phyloP scores from a whole-genome alignment of 2,113 vertebrate species.

The Mandrillus leucophaeus region DNA sequence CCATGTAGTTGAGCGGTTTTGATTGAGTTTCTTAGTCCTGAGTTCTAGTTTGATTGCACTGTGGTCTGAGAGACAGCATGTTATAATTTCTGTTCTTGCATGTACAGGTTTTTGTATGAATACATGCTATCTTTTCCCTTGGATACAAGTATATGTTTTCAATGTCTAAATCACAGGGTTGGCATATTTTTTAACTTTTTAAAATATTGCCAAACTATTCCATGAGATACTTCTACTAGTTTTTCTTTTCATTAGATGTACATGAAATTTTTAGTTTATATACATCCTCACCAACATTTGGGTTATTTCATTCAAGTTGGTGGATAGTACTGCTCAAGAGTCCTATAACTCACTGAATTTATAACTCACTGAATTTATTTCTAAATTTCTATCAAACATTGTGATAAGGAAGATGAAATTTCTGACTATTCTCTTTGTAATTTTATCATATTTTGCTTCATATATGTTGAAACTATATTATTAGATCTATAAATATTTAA shows the following conservation, averaged over 20 bases:
- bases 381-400: neutral
- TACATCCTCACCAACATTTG: neutral
- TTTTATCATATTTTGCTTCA: neutral
- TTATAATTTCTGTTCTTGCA: no score
- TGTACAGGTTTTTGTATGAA: neutral
- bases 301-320: neutral
- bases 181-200: neutral
- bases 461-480: neutral
- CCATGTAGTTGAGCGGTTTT: no score
- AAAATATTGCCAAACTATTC: neutral
- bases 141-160: neutral
- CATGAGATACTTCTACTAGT: neutral
- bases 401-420: neutral
- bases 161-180: neutral
- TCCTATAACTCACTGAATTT: neutral
- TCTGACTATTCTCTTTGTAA: neutral
- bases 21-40: no score
- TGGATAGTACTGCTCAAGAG: neutral
- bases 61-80: no score
- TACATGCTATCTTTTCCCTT: neutral
- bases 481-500: neutral
- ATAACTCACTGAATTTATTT: neutral
- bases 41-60: no score
- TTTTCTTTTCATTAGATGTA: neutral
- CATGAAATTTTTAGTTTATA: neutral